Percentiles rank a stretch among this genome's conserved stretches.
Conservation (phyloP, 1,140 invertebrate species). For the Notospermus geniculatus region DNA sequence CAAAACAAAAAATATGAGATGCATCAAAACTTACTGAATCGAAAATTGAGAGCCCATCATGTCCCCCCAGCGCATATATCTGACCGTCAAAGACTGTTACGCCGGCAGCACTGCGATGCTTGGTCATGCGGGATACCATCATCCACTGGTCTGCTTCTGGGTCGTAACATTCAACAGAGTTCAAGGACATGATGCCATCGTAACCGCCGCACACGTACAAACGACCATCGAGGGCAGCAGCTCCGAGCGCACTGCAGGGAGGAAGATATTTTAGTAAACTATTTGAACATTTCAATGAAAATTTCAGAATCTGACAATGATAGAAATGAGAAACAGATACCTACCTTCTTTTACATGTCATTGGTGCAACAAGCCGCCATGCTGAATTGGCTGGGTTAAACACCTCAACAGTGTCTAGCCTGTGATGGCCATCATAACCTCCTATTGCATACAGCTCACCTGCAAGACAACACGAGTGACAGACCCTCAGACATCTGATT, state of each 20-base stretch:
- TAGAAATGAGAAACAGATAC: too few species aligned
- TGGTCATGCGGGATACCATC: constrained; percentile 46
- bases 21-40: constrained; percentile 66
- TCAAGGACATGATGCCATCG: constrained; percentile 55
- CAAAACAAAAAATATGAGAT: neutral
- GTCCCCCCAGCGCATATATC: constrained; percentile 79
- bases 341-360: constrained; percentile 80
- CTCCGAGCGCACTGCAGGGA: constrained; percentile 72
- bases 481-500: too few species aligned
- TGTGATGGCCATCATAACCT: constrained; percentile 76
- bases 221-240: constrained; percentile 75
- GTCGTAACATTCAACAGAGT: constrained; percentile 54
- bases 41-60: constrained; percentile 86
- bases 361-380: constrained; percentile 78
- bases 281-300: too few species aligned
- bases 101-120: constrained; percentile 69
- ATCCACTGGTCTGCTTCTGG: constrained; percentile 47
- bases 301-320: too few species aligned
- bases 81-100: constrained; percentile 77
- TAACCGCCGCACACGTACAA: constrained; percentile 84
- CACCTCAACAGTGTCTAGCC: constrained; percentile 83
- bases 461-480: constrained; percentile 22
- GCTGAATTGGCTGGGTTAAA: constrained; percentile 72
- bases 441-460: constrained; percentile 60
- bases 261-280: too few species aligned